phyloP scores from a whole-genome alignment of 2,888 invertebrate species.

The Bembecia ichneumoniformis region DNA sequence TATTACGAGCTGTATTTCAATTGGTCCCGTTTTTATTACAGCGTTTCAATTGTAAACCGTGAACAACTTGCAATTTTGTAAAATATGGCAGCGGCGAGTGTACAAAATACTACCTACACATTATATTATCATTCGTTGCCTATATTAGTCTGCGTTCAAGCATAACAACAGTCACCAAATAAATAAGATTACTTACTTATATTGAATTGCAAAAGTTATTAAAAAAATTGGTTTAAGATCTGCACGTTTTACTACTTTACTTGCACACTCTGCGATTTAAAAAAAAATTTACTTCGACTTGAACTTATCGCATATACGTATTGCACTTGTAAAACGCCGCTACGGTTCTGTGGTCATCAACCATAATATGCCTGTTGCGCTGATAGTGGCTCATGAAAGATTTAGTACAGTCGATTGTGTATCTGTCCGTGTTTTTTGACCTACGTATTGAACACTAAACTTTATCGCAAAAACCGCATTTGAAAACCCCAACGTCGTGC shows the following conservation, averaged over 20 bases:
- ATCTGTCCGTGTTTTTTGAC: slow-evolving; percentile 41
- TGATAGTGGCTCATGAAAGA: slow-evolving; percentile 54
- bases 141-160: no score
- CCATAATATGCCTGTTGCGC: slow-evolving; percentile 55
- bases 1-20: not conserved
- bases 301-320: slow-evolving; percentile 55
- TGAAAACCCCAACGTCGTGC: slow-evolving; percentile 43
- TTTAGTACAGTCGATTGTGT: slow-evolving; percentile 47
- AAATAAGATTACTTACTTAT: no score
- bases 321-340: slow-evolving; percentile 56
- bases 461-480: slow-evolving; percentile 51
- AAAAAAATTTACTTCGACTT: slow-evolving; percentile 53
- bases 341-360: slow-evolving; percentile 38
- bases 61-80: no score
- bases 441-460: slow-evolving; percentile 41
- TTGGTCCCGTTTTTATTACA: not conserved
- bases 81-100: no score
- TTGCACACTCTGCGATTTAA: no score
- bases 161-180: no score
- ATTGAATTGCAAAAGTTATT: no score
- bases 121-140: no score
- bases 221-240: no score
- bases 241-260: no score
- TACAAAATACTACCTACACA: no score
- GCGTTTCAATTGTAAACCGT: not conserved